phyloP scores from a whole-genome alignment of 1,140 invertebrate genomes.

The Panonychus citri region DNA sequence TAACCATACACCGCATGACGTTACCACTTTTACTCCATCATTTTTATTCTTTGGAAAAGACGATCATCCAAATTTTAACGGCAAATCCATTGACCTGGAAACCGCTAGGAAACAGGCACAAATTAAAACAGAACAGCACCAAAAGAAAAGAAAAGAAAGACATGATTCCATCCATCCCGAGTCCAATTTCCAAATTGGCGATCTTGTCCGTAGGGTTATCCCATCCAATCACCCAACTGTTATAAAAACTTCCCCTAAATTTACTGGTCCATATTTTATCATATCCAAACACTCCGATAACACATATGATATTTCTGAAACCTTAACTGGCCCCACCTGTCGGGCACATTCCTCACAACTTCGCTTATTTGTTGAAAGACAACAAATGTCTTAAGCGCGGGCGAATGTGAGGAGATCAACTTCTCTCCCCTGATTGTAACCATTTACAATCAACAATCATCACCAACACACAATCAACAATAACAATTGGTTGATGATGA shows the following conservation, averaged over 20 bases:
- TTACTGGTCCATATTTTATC: background rate
- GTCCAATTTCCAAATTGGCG: background rate
- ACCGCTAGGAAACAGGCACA: background rate
- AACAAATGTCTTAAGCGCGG: background rate
- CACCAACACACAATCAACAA: no score
- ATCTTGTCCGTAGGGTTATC: background rate
- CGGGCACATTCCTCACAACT: background rate
- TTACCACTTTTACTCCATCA: background rate
- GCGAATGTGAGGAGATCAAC: background rate
- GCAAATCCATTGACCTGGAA: background rate
- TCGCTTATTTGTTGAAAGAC: background rate
- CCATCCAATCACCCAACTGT: background rate
- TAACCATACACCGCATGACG: background rate
- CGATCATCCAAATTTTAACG: no score
- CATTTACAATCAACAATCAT: no score
- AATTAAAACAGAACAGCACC: background rate
- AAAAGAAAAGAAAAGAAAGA: background rate
- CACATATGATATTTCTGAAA: background rate
- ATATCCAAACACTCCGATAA: background rate
- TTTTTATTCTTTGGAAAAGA: background rate
- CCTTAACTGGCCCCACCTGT: background rate
- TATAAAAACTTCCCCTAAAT: background rate
- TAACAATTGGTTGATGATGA: no score
- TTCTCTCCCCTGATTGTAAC: no score
- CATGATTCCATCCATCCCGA: background rate